These are phyloP conservation scores for Bombus confusus DNA, from an alignment of 1,140 invertebrate species.

Conservation along the genomic window DNA sequence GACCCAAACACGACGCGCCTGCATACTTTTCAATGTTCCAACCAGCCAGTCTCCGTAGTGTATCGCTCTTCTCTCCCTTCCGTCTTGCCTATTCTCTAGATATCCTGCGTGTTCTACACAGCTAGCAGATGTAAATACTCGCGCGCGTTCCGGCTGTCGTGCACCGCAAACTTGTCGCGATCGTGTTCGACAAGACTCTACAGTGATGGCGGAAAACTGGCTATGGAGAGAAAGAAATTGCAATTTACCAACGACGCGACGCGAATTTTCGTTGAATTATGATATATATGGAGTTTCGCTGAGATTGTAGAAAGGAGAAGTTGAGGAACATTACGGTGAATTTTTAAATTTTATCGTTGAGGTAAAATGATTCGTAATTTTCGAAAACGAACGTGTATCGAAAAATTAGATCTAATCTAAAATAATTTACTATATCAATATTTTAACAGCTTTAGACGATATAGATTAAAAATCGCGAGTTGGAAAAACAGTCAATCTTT, in stretches of 20 bases:
- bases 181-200: conserved; percentile 45
- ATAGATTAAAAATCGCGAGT: neutral
- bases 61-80: conserved; percentile 19
- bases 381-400: neutral
- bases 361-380: neutral
- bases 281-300: neutral
- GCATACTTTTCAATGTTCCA: conserved; percentile 59
- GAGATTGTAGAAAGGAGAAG: neutral
- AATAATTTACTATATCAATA: neutral
- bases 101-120: conserved; percentile 40
- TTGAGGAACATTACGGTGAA: neutral
- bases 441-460: neutral
- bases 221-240: neutral
- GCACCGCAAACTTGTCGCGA: conserved; percentile 55
- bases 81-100: neutral
- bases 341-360: neutral
- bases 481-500: neutral
- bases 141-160: conserved; percentile 26
- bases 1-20: conserved; percentile 9
- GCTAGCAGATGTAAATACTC: conserved; percentile 52
- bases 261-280: neutral
- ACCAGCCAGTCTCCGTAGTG: conserved; percentile 17
- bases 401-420: neutral
- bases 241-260: neutral
- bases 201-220: neutral